Conservation (phyloP, 2,888 invertebrate species). For the Anagyrus pseudococci region DNA sequence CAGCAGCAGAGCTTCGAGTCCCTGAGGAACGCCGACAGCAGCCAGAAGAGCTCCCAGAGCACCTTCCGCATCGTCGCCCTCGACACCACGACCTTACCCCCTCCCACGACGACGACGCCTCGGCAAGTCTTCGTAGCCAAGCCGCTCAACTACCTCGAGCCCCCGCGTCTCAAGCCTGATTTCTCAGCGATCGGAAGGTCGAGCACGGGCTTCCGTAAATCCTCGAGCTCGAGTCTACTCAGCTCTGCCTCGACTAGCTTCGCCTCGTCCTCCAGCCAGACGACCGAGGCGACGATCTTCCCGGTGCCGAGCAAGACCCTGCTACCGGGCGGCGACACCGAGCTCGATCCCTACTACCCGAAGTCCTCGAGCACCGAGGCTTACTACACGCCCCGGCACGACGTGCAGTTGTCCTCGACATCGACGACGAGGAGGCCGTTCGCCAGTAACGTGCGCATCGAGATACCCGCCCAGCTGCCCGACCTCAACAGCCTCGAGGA, state of each 20-base stretch:
- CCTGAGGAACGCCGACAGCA: neutral
- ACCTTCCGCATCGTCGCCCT: neutral
- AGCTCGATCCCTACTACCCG: slow-evolving; percentile 56
- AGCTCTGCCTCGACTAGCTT: slow-evolving; percentile 50
- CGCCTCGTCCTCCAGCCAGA: slow-evolving; percentile 41
- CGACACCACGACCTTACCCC: neutral
- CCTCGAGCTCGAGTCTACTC: slow-evolving; percentile 48
- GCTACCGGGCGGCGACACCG: slow-evolving; percentile 45
- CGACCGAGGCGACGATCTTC: slow-evolving; percentile 44
- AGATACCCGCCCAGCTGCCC: slow-evolving; percentile 52
- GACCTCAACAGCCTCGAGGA: slow-evolving; percentile 54
- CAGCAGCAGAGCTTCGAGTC: neutral
- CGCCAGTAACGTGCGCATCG: slow-evolving; percentile 38
- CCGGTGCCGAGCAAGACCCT: slow-evolving; percentile 46
- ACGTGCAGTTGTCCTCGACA: slow-evolving; percentile 28
- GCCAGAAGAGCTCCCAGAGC: neutral
- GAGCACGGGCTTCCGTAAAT: slow-evolving; percentile 31
- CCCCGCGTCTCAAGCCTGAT: slow-evolving; percentile 13
- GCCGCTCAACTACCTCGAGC: slow-evolving; percentile 28
- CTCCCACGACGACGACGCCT: slow-evolving; percentile 3
- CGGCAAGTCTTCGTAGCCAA: neutral
- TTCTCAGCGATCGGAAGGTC: neutral
- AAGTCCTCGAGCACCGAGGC: slow-evolving; percentile 46
- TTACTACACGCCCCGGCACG: slow-evolving; percentile 47
- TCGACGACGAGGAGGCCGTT: slow-evolving; percentile 37